Conservation (phyloP, 2,113 vertebrate genomes). For the Hyla sarda region DNA sequence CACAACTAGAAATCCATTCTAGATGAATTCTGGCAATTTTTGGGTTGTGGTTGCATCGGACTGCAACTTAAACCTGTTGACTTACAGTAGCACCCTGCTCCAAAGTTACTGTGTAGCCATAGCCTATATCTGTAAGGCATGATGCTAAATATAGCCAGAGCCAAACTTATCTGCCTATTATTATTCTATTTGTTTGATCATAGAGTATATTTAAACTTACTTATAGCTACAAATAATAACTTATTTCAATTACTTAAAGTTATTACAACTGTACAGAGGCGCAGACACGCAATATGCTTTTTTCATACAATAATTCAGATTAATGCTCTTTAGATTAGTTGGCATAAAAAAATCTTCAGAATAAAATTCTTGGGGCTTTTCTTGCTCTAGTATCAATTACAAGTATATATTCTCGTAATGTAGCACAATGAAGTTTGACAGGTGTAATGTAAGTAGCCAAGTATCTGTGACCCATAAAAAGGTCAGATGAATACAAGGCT, state of each 20-base stretch:
- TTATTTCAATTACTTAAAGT: neutral
- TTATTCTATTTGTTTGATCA: no score
- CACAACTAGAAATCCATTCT: no score
- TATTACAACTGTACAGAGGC: neutral
- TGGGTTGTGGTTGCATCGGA: no score
- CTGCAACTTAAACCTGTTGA: no score
- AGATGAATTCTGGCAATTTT: no score
- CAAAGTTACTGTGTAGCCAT: no score
- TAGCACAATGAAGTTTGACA: neutral
- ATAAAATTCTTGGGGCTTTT: slow-evolving; percentile 38
- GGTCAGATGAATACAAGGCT: neutral
- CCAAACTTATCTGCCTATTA: no score
- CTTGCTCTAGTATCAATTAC: neutral
- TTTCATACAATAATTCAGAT: neutral
- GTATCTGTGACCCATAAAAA: neutral
- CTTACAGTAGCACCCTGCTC: no score
- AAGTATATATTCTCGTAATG: neutral
- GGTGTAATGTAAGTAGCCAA: neutral
- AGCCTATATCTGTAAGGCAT: no score
- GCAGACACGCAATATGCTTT: neutral
- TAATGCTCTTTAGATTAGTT: neutral
- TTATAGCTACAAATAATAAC: no score
- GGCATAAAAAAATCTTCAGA: neutral
- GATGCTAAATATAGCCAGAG: no score
- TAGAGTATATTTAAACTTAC: no score